Evolutionary conservation across 92 coral and sea anemone species (phyloP), one percentile per base, ranked within the genome.

Genomic region (Virgularia gustaviana): DNA sequence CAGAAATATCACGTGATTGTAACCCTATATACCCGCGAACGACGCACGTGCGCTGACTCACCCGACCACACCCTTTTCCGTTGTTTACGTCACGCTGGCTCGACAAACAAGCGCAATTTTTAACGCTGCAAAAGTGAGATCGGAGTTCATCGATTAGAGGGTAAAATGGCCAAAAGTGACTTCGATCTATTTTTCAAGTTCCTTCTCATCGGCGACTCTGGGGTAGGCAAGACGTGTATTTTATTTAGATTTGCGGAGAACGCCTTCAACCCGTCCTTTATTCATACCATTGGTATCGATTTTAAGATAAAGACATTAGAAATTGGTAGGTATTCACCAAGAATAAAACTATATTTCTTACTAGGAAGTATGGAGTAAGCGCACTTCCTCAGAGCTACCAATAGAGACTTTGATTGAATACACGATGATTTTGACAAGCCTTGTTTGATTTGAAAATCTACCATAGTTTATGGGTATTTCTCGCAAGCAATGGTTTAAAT

Each of bases 201-300:
- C 22, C 88, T 91, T 41, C 79, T 91, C 18, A 90, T 91, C 80
- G 97, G 97, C 32, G 95, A 91, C 63, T 85, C 91, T 55, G 95
- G 95, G 9, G 97, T 91, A 1, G 97, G 97, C 12, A 91, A 91
- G 45, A 91, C 97, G 13, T 91, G 97, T 62, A 88, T 91, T 41
- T 65, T 91, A 60, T 81, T 88, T 54, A 76, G 97, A 42, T 91
- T 91, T 76, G 89, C 90, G 30, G 97, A 91, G 59, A 88, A 88
- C 25, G 89, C 95, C 1, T 91, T 86, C 73, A 88, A 80, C 43
- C 76, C 89, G 0, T 63, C 91, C 34, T 91, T 85, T 73, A 85
- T 91, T 18, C 83, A 88, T 32, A 91, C 97, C 4, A 91, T 91
- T 34, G 97, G 97, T 60, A 88, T 91, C 19, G 97, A 91, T 65